A percentile compares a stretch with the other conserved stretches of the same genome.
phyloP scores from a whole-genome alignment of 2,888 invertebrate species.

The Podotricha telesiphe region DNA sequence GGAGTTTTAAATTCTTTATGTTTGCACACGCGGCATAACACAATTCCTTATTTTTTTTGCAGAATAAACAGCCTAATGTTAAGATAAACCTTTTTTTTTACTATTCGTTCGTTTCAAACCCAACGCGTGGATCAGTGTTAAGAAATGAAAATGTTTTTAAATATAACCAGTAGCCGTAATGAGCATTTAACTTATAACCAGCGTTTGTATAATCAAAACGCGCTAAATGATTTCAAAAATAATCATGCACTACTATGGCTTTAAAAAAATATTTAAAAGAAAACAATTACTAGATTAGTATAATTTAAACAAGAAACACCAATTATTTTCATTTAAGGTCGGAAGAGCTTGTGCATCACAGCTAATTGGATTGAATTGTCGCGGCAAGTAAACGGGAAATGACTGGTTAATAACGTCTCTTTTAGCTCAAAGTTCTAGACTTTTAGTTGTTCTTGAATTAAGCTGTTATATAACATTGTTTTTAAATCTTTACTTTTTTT shows the following conservation, averaged over 20 bases:
- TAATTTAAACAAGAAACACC: constrained; percentile 1
- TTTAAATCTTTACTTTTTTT: neutral
- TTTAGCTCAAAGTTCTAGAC: constrained; percentile 3
- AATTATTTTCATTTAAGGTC: constrained; percentile 15
- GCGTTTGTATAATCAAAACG: neutral
- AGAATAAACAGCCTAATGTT: no score
- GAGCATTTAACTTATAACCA: neutral
- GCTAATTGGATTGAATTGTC: constrained; percentile 20
- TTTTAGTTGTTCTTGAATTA: constrained; percentile 7
- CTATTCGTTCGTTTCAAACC: no score
- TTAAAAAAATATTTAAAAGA: neutral
- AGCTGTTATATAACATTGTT: neutral
- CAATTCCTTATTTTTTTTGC: no score
- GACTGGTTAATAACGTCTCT: constrained; percentile 15
- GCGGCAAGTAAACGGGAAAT: constrained; percentile 24
- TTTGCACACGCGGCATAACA: no score
- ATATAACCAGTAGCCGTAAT: no score
- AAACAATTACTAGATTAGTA: constrained; percentile 5
- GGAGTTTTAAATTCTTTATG: no score
- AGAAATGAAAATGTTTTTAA: no score
- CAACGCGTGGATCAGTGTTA: no score
- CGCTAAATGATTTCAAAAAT: no score
- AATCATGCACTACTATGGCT: neutral
- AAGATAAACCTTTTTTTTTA: no score
- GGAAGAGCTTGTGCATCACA: constrained; percentile 3